These are phyloP conservation scores for Linnaemya vulpina DNA, from an alignment of 2,888 invertebrate genomes.

Conservation along the genomic window DNA sequence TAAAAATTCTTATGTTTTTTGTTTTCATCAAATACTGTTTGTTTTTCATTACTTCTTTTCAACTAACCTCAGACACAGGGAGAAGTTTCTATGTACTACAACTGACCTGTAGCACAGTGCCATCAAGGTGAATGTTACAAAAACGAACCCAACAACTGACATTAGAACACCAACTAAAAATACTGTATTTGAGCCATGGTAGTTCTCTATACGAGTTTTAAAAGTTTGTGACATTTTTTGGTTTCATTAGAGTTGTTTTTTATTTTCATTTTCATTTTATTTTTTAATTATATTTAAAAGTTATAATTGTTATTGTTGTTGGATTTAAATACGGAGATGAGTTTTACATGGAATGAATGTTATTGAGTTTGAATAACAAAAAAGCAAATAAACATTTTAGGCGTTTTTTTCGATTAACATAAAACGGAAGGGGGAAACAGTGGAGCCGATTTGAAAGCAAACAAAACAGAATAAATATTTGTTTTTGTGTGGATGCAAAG, in stretches of 20 bases:
- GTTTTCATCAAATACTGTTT: slow-evolving; percentile 76
- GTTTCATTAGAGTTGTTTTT: slow-evolving; percentile 28
- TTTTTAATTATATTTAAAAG: slow-evolving; percentile 4
- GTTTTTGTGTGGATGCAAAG: slow-evolving; percentile 16
- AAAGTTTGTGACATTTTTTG: slow-evolving; percentile 35
- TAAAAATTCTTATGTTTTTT: slow-evolving; percentile 61
- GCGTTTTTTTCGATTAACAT: neutral
- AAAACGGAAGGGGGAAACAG: neutral
- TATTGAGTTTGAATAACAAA: slow-evolving; percentile 6
- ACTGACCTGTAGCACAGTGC: slow-evolving; percentile 99
- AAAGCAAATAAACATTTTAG: neutral
- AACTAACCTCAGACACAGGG: slow-evolving; percentile 99
- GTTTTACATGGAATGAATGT: slow-evolving; percentile 1
- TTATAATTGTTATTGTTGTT: slow-evolving; percentile 32
- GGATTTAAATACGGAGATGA: neutral
- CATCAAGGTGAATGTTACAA: slow-evolving; percentile 99
- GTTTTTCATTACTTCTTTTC: slow-evolving; percentile 88
- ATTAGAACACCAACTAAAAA: slow-evolving; percentile 98
- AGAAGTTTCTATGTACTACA: slow-evolving; percentile 99
- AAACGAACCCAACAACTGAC: slow-evolving; percentile 99
- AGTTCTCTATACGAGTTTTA: slow-evolving; percentile 90
- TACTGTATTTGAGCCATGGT: slow-evolving; percentile 98
- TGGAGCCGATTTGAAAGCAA: slow-evolving; percentile 15
- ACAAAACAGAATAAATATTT: neutral
- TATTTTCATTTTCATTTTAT: slow-evolving; percentile 13